A percentile compares a stretch with the other conserved stretches of the same genome.
These are phyloP conservation scores for Podarcis muralis DNA, from an alignment of 2,113 vertebrate genomes.

Conservation along the genomic window DNA sequence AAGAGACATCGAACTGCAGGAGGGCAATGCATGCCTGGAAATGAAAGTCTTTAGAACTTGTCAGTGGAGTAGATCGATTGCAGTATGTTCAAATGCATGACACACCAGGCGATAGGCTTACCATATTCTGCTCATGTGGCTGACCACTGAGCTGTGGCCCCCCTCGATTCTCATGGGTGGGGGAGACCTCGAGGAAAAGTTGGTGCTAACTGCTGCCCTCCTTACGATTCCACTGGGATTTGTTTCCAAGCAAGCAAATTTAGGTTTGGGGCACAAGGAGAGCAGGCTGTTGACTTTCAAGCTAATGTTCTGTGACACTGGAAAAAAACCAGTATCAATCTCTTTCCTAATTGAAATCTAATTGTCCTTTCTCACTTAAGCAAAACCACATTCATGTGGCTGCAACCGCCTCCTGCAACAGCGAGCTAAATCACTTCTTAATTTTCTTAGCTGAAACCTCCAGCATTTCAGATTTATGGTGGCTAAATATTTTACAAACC, in stretches of 20 bases:
- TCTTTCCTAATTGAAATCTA: conserved; percentile 22
- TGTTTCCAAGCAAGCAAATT: neutral
- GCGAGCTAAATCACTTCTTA: conserved; percentile 32
- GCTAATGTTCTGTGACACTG: neutral
- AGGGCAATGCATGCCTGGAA: neutral
- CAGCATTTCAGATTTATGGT: conserved; percentile 47
- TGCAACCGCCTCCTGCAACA: conserved; percentile 19
- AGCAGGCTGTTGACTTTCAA: neutral
- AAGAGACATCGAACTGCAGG: no score
- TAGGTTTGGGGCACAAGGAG: neutral
- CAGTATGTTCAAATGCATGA: neutral
- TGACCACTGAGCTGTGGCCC: neutral
- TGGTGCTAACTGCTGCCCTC: neutral
- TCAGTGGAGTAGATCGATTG: neutral
- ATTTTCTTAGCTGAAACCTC: conserved; percentile 48
- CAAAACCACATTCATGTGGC: conserved; percentile 39
- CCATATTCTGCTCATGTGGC: neutral
- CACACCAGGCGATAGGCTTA: neutral
- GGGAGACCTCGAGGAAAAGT: neutral
- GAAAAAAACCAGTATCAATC: neutral
- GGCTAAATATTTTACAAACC: conserved; percentile 49
- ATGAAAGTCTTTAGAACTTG: neutral
- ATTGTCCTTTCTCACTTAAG: neutral
- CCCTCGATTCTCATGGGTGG: no score
- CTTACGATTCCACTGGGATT: neutral